phyloP scores from a whole-genome alignment of 2,113 vertebrate species.

The Dasyprocta punctata region DNA sequence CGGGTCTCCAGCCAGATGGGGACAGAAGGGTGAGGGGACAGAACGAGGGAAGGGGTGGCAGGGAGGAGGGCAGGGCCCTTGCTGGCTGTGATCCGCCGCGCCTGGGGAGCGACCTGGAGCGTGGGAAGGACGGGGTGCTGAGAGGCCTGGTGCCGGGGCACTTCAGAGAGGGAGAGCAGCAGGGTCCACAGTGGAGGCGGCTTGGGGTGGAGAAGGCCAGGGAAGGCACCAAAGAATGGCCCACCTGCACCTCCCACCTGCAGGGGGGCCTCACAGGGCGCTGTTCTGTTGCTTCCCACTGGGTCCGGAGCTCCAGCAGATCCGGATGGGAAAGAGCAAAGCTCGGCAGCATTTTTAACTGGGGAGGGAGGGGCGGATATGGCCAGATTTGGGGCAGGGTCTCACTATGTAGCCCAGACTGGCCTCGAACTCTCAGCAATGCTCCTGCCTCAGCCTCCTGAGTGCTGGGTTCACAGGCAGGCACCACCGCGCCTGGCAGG shows the following conservation, averaged over 20 bases:
- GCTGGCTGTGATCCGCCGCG: fast-evolving
- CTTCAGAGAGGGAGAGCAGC: background rate
- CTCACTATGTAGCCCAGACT: background rate
- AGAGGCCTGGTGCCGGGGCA: background rate
- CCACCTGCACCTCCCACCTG: background rate
- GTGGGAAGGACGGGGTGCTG: background rate
- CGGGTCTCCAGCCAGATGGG: background rate
- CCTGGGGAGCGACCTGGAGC: fast-evolving
- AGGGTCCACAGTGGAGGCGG: too few relatives aligned
- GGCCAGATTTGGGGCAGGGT: background rate
- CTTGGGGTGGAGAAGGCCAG: background rate
- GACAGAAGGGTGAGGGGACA: fast-evolving
- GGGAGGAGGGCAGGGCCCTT: fast-evolving
- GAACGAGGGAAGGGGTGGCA: background rate
- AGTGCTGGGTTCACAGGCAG: background rate
- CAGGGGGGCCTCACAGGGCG: background rate
- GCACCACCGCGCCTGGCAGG: too few relatives aligned
- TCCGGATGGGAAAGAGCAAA: background rate
- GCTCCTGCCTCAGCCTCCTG: background rate
- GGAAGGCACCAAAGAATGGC: background rate
- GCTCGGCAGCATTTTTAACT: background rate
- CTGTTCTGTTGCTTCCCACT: fast-evolving
- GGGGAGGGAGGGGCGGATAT: fast-evolving
- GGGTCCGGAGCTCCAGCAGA: background rate
- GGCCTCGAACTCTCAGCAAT: background rate